These are phyloP conservation scores for Melanotaenia boesemani DNA, from an alignment of 2,797 vertebrate species.

Conservation along the genomic window DNA sequence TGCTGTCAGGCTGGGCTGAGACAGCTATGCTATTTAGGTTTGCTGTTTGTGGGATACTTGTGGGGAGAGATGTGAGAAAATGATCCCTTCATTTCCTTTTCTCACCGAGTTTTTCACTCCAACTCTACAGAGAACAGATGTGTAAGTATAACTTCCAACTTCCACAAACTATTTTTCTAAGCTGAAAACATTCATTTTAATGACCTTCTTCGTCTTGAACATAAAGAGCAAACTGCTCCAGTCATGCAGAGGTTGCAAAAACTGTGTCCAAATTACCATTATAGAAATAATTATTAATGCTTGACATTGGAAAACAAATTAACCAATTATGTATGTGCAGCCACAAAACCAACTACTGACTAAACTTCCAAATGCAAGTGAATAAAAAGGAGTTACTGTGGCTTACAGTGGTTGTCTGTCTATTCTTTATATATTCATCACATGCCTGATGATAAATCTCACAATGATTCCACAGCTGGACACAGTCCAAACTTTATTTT, in stretches of 20 bases:
- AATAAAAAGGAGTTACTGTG: not conserved
- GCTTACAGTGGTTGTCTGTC: not conserved
- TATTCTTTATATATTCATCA: conserved; percentile 35
- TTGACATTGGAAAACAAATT: not conserved
- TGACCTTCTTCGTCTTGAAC: not conserved
- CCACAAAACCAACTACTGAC: not conserved
- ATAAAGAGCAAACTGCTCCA: not conserved
- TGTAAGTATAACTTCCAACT: not conserved
- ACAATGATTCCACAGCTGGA: conserved; percentile 29
- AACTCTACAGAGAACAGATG: not conserved
- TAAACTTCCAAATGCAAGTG: not conserved
- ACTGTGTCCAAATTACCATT: not conserved
- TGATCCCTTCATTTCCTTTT: conserved; percentile 30
- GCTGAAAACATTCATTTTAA: not conserved
- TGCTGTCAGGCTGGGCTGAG: conserved; percentile 52
- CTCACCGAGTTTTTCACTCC: conserved; percentile 2
- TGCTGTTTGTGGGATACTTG: conserved; percentile 39
- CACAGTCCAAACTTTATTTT: conserved; percentile 54
- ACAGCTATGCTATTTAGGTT: conserved; percentile 63
- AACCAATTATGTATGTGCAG: not conserved
- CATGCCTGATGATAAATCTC: conserved; percentile 36
- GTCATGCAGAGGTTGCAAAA: not conserved
- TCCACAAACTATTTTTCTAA: not conserved
- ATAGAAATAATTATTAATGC: not conserved
- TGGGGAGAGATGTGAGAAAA: conserved; percentile 24